A percentile compares a stretch with the other conserved stretches of the same genome.
Conservation (phyloP, 2,113 vertebrate species). For the Nettapus auritus region DNA sequence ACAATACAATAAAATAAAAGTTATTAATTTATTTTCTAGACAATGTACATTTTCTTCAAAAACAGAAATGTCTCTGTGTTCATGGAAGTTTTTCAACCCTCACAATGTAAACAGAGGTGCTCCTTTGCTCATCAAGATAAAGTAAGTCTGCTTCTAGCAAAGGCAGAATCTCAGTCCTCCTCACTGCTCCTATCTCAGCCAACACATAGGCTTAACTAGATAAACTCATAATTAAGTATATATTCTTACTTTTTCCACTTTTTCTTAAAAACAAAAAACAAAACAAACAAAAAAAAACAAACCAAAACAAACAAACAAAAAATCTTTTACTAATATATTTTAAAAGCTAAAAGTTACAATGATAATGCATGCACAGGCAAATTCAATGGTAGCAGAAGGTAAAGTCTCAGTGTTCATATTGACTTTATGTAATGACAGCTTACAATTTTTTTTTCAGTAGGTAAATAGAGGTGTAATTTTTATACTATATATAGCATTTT, state of each 20-base stretch:
- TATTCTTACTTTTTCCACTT: not conserved
- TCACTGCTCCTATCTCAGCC: not conserved
- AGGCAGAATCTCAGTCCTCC: not conserved
- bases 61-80: not conserved
- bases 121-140: not conserved
- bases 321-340: not conserved
- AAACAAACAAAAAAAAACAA: not conserved
- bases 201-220: not conserved
- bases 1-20: not conserved
- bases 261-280: not conserved
- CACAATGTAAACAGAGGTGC: not conserved
- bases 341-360: not conserved
- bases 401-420: not conserved
- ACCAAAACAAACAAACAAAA: not conserved
- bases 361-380: not conserved
- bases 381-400: not conserved
- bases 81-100: not conserved
- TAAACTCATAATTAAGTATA: not conserved
- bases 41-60: not conserved
- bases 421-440: not conserved
- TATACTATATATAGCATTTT: no score
- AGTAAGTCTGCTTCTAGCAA: not conserved
- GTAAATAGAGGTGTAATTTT: not conserved
- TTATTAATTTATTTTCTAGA: not conserved
- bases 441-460: not conserved